Evolutionary conservation across 2,888 invertebrate genomes (phyloP).

Genomic region (Drosophila tripunctata): DNA sequence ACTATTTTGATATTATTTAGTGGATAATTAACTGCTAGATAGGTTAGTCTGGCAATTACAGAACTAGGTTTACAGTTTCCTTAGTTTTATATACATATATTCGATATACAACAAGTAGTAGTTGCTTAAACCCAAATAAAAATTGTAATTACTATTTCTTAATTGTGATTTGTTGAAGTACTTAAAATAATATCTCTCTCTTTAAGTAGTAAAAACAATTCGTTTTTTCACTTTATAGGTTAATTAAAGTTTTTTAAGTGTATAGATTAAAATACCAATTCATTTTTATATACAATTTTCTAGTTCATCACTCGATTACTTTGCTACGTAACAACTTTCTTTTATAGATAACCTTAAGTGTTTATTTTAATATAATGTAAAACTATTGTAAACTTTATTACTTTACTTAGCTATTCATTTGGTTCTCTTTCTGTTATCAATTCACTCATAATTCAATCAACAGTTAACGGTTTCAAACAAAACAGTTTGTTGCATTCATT

Average conservation of each 20-base stretch:
- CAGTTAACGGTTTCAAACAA: conserved; percentile 1
- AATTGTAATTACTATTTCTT: background rate
- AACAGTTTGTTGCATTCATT: background rate
- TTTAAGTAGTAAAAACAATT: no score
- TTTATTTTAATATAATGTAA: background rate
- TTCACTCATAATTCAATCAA: conserved; percentile 30
- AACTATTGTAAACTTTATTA: background rate
- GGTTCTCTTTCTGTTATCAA: conserved; percentile 5
- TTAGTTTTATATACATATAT: no score
- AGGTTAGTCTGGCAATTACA: background rate
- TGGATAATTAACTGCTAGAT: background rate
- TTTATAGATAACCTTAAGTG: background rate
- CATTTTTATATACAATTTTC: background rate
- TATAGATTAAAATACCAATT: no score
- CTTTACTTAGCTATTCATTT: background rate
- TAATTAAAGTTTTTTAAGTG: no score
- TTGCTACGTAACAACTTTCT: background rate
- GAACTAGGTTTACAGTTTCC: background rate
- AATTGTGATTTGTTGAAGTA: background rate
- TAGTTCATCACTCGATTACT: background rate
- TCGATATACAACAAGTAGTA: no score
- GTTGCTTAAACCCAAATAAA: no score
- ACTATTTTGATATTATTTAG: conserved; percentile 35
- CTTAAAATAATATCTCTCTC: no score
- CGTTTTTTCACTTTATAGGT: no score